Percentiles rank a stretch among this genome's conserved stretches.
These are phyloP conservation scores for Drosophila colorata DNA, from an alignment of 2,888 invertebrate species.

Conservation along the genomic window DNA sequence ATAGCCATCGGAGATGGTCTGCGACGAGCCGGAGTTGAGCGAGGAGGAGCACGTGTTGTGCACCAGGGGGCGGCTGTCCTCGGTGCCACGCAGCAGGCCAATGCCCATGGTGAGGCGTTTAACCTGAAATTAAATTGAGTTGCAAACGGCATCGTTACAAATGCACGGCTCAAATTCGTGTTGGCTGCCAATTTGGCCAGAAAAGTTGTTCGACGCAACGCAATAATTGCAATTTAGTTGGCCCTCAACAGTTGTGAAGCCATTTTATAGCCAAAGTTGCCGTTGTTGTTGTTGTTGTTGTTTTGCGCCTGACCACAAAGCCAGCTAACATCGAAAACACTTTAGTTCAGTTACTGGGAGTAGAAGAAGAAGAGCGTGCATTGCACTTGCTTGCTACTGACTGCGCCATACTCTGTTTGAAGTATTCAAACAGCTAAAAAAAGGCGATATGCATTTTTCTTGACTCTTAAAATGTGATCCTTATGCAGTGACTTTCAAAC, in stretches of 20 bases:
- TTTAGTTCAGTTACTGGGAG: constrained; percentile 39
- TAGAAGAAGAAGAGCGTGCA: no score
- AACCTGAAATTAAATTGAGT: constrained; percentile 83
- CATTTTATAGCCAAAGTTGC: constrained; percentile 15
- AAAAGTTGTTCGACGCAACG: constrained; percentile 56
- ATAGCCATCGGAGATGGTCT: constrained; percentile 91
- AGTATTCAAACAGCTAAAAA: not conserved
- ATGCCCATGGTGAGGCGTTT: constrained; percentile 92
- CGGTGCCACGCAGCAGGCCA: constrained; percentile 89
- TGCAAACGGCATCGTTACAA: not conserved
- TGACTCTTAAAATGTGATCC: no score
- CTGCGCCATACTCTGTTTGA: not conserved
- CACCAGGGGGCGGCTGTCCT: constrained; percentile 92
- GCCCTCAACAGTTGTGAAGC: constrained; percentile 26
- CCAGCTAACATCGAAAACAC: constrained; percentile 72
- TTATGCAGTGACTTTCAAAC: no score
- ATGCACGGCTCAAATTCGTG: constrained; percentile 23
- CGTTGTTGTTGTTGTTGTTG: constrained; percentile 14
- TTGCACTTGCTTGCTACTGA: not conserved
- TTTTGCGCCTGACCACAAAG: constrained; percentile 41
- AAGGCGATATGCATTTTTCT: no score
- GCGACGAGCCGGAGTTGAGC: constrained; percentile 89
- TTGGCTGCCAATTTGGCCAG: constrained; percentile 49
- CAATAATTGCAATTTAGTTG: constrained; percentile 63
- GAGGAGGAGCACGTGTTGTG: constrained; percentile 87